Evolutionary conservation across 1,140 invertebrate species (phyloP).

Genomic region (Caerostris darwini): DNA sequence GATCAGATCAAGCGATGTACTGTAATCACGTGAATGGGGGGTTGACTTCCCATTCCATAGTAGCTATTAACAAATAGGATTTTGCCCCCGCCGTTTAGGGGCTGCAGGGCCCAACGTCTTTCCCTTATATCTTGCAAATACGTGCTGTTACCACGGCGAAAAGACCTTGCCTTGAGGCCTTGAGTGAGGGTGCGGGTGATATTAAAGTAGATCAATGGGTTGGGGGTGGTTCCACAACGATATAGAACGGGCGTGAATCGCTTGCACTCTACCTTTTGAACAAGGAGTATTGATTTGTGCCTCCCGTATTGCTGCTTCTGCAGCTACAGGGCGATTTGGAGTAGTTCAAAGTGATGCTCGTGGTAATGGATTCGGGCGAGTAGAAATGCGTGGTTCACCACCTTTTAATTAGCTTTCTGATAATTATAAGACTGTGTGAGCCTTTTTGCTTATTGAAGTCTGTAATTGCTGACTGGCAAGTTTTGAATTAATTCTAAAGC

Average conservation of each 20-base stretch:
- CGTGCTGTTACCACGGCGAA: constrained; percentile 66
- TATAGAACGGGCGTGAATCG: constrained; percentile 44
- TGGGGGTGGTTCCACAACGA: not conserved
- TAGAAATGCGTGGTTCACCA: not conserved
- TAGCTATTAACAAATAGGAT: constrained; percentile 64
- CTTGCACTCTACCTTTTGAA: constrained; percentile 19
- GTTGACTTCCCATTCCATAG: not conserved
- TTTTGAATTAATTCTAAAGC: too few species aligned
- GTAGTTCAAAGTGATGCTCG: constrained; percentile 8
- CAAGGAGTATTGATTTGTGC: constrained; percentile 38
- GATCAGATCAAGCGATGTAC: constrained; percentile 25
- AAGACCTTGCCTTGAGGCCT: constrained; percentile 28
- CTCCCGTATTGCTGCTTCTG: not conserved
- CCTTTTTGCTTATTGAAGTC: too few species aligned
- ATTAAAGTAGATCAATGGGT: constrained; percentile 63
- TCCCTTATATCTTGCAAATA: constrained; percentile 28
- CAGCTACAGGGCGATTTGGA: not conserved
- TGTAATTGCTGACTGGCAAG: too few species aligned
- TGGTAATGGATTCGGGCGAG: not conserved
- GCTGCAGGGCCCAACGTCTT: not conserved
- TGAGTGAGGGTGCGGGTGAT: not conserved
- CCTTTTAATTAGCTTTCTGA: not conserved
- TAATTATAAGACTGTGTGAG: not conserved
- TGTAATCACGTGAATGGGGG: not conserved
- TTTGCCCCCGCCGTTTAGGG: not conserved